Evolutionary conservation across 2,797 vertebrate genomes (phyloP).

Genomic region (Coilia nasus): DNA sequence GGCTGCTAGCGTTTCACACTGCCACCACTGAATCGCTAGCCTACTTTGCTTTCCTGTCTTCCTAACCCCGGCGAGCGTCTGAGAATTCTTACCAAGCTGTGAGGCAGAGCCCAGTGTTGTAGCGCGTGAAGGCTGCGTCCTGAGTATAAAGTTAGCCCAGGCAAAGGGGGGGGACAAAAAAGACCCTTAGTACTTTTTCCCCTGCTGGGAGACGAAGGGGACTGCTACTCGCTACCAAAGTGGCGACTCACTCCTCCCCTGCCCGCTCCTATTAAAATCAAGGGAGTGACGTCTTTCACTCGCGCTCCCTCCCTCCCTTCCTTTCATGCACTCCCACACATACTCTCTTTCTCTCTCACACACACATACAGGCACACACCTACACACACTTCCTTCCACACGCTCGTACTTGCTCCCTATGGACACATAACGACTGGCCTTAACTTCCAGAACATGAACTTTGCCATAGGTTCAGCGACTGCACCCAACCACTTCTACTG

Average conservation of each 20-base stretch:
- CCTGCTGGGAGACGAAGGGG: constrained; percentile 37
- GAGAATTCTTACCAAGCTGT: constrained; percentile 59
- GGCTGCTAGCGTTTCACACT: not conserved
- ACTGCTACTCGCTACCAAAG: constrained; percentile 52
- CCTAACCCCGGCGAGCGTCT: not conserved
- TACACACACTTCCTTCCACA: not conserved
- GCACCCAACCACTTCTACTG: not conserved
- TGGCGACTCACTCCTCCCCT: constrained; percentile 56
- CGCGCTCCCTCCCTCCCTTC: constrained; percentile 13
- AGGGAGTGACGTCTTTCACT: constrained; percentile 64
- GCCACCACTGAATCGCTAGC: not conserved
- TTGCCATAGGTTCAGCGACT: not conserved
- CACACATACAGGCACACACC: constrained; percentile 42
- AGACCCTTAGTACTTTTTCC: constrained; percentile 26
- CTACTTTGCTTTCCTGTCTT: not conserved
- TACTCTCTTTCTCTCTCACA: constrained; percentile 48
- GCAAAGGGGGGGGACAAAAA: not conserved
- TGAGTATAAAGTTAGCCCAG: not conserved
- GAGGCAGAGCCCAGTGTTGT: constrained; percentile 7
- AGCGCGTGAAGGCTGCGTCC: not conserved
- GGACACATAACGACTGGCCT: not conserved
- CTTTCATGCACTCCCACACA: not conserved
- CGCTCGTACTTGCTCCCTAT: not conserved
- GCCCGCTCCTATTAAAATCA: constrained; percentile 70
- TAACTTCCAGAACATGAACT: not conserved